Evolutionary conservation across 2,888 invertebrate species (phyloP), one percentile per base, ranked within the genome.

Genomic region (Oxytorus armatus): DNA sequence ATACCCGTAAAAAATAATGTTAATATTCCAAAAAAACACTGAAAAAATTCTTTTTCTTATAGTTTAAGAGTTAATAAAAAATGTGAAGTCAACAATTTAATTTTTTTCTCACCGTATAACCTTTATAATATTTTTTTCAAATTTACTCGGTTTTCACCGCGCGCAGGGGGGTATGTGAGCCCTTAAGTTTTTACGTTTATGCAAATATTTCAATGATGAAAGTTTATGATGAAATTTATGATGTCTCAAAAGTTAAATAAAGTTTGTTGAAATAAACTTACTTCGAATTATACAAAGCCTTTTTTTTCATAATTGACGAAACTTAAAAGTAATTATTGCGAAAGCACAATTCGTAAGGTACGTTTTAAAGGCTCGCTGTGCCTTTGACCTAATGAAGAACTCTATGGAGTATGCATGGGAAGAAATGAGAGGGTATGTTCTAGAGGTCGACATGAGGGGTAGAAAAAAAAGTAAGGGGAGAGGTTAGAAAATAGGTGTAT

Each of bases 401-500:
- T 53, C 7, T 16, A 36, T 51, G 53, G 39, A 53, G 36, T 42
- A 25, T 42, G 3, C n/a, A 68, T 16, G 42, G 11, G 21, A 53
- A 25, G 29, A 44, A 36, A 36, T 14, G 33, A 55, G 49, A 21
- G 39, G 25, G 21, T 55, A 21, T 66, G 51, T 3, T 33, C 2
- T 5, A n/a, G 25, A 39, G 25, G 16, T 53, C 16, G 11, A 53
- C 7, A 39, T 33, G n/a, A 25, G 21, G 5, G 33, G 8, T 3
- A n/a, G 44, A 11, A n/a, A n/a, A n/a, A n/a, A n/a, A n/a, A n/a
- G n/a, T 49, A 14, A 39, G 14, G 39, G 42, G 8, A 23, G 33
- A 21, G 59, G 16, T 36, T 69, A 16, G 47, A 36, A 78, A 63
- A 73, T 47, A 68, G n/a, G 63, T 47, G 51, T 74, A 78, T 78